phyloP scores from a whole-genome alignment of 2,113 vertebrate species.

The Pachypanchax playfairii region DNA sequence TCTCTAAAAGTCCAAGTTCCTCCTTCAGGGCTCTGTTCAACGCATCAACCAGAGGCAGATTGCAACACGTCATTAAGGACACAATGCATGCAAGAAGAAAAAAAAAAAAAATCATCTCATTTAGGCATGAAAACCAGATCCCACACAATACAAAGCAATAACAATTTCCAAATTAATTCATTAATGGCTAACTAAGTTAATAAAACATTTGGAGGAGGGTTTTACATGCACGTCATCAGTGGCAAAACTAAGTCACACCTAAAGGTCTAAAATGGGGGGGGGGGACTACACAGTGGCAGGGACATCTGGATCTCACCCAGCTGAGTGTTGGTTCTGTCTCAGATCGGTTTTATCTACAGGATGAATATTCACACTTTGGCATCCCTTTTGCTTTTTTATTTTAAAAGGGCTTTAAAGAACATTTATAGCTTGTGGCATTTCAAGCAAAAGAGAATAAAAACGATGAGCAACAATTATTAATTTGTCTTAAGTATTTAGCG shows the following conservation, averaged over 20 bases:
- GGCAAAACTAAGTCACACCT: constrained; percentile 53
- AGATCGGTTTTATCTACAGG: constrained; percentile 20
- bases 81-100: constrained; percentile 49
- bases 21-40: constrained; percentile 24
- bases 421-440: constrained; percentile 36
- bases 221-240: constrained; percentile 76
- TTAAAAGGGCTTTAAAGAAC: constrained; percentile 41
- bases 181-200: constrained; percentile 64
- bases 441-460: constrained; percentile 19
- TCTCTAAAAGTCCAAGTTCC: constrained; percentile 38
- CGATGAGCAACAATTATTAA: constrained; percentile 7
- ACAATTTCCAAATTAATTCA: constrained; percentile 56
- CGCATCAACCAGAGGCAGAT: constrained; percentile 47
- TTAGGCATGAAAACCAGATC: constrained; percentile 61
- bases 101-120: constrained; percentile 17
- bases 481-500: constrained; percentile 34
- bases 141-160: constrained; percentile 65
- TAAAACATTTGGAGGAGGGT: constrained; percentile 59
- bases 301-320: constrained; percentile 62
- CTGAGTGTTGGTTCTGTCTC: constrained; percentile 61
- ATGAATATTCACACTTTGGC: constrained; percentile 70
- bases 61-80: constrained; percentile 46
- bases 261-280: constrained; percentile 54
- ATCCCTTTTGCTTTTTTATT: constrained; percentile 65
- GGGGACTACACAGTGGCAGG: constrained; percentile 68